A percentile compares a stretch with the other conserved stretches of the same genome.
These are phyloP conservation scores for Platerodrilus igneus DNA, from an alignment of 2,888 invertebrate genomes.

Conservation along the genomic window DNA sequence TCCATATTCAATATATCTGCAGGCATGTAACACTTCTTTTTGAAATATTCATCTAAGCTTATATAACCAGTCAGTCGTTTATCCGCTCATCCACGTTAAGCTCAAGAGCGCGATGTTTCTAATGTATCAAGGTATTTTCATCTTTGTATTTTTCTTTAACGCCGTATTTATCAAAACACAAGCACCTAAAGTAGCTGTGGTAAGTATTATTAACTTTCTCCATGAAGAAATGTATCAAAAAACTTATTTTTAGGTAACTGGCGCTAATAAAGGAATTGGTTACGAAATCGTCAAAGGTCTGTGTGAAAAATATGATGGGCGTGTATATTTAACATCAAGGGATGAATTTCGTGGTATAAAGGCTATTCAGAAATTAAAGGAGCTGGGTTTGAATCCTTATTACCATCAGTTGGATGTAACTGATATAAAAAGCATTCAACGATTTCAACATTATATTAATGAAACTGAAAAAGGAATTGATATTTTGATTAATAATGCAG, in stretches of 20 bases:
- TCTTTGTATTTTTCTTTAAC: no score
- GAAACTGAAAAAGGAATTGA: conserved; percentile 63
- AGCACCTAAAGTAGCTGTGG: no score
- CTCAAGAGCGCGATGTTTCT: no score
- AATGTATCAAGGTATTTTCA: no score
- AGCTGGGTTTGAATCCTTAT: conserved; percentile 51
- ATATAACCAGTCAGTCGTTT: no score
- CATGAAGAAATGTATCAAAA: background rate
- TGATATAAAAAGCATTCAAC: conserved; percentile 55
- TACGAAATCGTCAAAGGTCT: conserved; percentile 62
- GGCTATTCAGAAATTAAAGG: conserved; percentile 57
- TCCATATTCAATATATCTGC: no score
- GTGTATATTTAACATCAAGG: conserved; percentile 67
- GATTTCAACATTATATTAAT: conserved; percentile 57
- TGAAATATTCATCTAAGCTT: no score
- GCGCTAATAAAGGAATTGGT: conserved; percentile 68
- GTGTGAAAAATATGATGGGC: conserved; percentile 61
- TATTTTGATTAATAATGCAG: conserved; percentile 72
- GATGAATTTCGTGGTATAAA: conserved; percentile 53
- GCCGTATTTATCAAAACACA: no score
- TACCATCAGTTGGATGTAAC: conserved; percentile 69
- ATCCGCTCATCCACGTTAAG: no score
- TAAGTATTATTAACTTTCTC: no score
- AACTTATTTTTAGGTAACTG: conserved; percentile 54
- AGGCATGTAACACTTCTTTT: no score